Evolutionary conservation across 1,140 invertebrate genomes (phyloP).

Genomic region (Pemphigus obesinymphae): DNA sequence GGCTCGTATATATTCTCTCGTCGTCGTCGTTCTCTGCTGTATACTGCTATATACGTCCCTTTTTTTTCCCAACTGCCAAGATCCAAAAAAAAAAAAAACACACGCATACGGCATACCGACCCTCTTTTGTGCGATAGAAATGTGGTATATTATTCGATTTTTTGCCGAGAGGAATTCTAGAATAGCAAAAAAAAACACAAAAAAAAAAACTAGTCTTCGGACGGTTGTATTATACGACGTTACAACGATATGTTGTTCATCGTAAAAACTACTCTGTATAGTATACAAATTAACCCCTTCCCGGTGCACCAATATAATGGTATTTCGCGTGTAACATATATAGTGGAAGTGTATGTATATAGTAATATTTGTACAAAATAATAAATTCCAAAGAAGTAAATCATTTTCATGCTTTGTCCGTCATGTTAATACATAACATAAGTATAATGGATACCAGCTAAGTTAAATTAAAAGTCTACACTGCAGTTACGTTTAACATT

Average conservation of each 20-base stretch:
- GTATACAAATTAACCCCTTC: background rate
- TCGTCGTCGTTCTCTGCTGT: background rate
- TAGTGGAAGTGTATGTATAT: too few species aligned
- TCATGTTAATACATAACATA: too few species aligned
- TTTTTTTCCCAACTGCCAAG: background rate
- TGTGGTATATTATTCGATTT: background rate
- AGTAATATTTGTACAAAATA: background rate
- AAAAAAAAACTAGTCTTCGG: background rate
- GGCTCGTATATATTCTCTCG: background rate
- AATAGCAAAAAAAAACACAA: background rate
- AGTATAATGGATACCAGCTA: too few species aligned
- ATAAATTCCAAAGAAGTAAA: too few species aligned
- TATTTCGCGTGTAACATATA: background rate
- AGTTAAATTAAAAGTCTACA: too few species aligned
- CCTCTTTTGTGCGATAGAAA: background rate
- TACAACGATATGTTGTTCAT: background rate
- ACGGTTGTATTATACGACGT: background rate
- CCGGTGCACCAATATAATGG: background rate
- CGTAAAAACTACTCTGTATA: background rate
- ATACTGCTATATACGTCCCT: background rate
- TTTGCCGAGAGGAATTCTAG: background rate
- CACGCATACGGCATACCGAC: background rate
- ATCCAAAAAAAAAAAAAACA: background rate
- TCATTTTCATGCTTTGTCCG: too few species aligned
- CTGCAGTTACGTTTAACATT: too few species aligned